Percentiles rank a stretch among this genome's conserved stretches.
phyloP scores from a whole-genome alignment of 2,113 vertebrate species.

The Mesocricetus auratus region DNA sequence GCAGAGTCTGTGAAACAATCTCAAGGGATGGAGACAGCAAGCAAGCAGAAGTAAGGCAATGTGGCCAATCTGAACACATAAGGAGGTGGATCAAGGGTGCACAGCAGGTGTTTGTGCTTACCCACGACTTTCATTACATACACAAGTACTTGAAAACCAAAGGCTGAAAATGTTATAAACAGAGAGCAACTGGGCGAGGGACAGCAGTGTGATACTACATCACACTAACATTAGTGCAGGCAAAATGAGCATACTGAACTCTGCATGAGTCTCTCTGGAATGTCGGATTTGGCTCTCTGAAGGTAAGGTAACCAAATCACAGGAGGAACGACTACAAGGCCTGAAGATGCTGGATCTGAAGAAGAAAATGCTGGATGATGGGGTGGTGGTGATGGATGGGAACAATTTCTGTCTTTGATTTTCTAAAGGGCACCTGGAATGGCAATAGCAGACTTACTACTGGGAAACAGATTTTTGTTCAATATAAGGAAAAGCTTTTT shows the following conservation, averaged over 20 bases:
- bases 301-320: background rate
- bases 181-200: background rate
- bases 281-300: background rate
- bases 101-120: background rate
- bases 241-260: background rate
- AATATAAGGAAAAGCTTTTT: conserved; percentile 10
- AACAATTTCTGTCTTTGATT: background rate
- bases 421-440: background rate
- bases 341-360: background rate
- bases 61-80: background rate
- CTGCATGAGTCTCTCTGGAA: background rate
- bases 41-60: background rate
- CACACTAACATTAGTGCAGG: background rate
- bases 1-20: background rate
- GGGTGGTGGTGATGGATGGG: background rate
- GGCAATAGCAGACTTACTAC: conserved; percentile 8
- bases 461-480: conserved; percentile 40
- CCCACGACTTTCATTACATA: background rate
- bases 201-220: background rate
- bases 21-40: conserved; percentile 38
- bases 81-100: background rate
- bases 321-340: background rate
- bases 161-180: background rate
- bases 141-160: conserved; percentile 25
- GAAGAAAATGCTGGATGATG: background rate